phyloP scores from a whole-genome alignment of 2,797 vertebrate species.

The Myoxocephalus aenaeus region DNA sequence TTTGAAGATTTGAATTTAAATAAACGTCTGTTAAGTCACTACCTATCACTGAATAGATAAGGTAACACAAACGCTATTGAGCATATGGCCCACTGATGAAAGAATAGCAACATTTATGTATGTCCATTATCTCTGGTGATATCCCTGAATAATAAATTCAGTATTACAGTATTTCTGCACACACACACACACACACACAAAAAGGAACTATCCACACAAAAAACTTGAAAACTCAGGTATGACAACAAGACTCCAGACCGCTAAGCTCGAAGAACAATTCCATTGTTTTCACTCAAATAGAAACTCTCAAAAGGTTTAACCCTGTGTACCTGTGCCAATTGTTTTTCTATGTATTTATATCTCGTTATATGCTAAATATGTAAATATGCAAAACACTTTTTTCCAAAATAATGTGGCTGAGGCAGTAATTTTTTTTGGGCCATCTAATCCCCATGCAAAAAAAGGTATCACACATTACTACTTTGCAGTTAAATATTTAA shows the following conservation, averaged over 20 bases:
- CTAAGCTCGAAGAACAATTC: too few relatives aligned
- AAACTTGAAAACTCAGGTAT: too few relatives aligned
- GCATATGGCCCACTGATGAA: background rate
- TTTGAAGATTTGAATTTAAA: background rate
- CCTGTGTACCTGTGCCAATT: too few relatives aligned
- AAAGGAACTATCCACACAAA: background rate
- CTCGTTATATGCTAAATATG: too few relatives aligned
- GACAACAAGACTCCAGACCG: background rate
- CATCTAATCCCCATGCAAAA: too few relatives aligned
- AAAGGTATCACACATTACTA: too few relatives aligned
- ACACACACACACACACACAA: background rate
- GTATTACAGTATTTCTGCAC: background rate
- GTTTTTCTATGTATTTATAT: too few relatives aligned
- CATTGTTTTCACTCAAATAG: too few relatives aligned
- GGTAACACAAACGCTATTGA: background rate
- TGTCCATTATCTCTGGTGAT: background rate
- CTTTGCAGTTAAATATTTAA: too few relatives aligned
- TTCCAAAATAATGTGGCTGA: background rate
- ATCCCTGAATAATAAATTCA: background rate
- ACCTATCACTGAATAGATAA: background rate
- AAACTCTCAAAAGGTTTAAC: too few relatives aligned
- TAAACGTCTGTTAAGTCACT: background rate
- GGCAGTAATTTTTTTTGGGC: too few relatives aligned
- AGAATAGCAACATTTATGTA: background rate
- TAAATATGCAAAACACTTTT: too few relatives aligned